Percentiles rank a stretch among this genome's conserved stretches.
Conservation (phyloP, 2,797 vertebrate genomes). For the Pelodytes ibericus region DNA sequence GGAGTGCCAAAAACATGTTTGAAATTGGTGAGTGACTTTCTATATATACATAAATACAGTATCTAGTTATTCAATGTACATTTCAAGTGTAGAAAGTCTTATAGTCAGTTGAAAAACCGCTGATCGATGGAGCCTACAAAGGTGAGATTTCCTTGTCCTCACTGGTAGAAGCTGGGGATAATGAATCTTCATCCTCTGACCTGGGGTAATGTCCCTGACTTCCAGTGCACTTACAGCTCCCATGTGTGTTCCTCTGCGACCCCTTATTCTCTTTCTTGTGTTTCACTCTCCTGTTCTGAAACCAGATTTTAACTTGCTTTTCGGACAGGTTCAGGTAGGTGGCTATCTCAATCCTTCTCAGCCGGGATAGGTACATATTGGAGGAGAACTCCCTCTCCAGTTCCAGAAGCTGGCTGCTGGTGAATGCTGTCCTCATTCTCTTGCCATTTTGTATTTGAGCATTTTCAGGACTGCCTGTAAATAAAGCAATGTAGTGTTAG, state of each 20-base stretch:
- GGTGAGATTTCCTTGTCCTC: constrained; percentile 92
- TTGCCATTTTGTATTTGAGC: constrained; percentile 92
- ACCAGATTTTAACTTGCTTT: constrained; percentile 99
- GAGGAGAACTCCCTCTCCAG: constrained; percentile 95
- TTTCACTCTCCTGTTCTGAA: constrained; percentile 96
- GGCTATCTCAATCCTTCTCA: constrained; percentile 95
- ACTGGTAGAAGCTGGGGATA: constrained; percentile 86
- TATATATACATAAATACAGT: too few species aligned
- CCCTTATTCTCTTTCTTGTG: constrained; percentile 98
- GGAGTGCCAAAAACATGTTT: too few species aligned
- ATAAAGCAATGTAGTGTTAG: constrained; percentile 26
- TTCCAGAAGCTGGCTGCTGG: constrained; percentile 96
- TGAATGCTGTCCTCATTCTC: constrained; percentile 97
- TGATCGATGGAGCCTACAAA: constrained; percentile 67
- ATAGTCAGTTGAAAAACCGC: background rate
- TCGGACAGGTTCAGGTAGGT: constrained; percentile 95
- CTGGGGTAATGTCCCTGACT: constrained; percentile 85
- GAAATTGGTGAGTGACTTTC: too few species aligned
- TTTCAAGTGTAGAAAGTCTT: constrained; percentile 17
- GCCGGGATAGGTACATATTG: constrained; percentile 96
- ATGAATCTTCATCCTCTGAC: constrained; percentile 94
- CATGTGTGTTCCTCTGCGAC: constrained; percentile 83
- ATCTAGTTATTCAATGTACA: background rate
- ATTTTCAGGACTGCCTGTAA: constrained; percentile 81
- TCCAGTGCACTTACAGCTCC: constrained; percentile 86